These are phyloP conservation scores for Parambassis ranga DNA, from an alignment of 2,797 vertebrate genomes.

Conservation along the genomic window DNA sequence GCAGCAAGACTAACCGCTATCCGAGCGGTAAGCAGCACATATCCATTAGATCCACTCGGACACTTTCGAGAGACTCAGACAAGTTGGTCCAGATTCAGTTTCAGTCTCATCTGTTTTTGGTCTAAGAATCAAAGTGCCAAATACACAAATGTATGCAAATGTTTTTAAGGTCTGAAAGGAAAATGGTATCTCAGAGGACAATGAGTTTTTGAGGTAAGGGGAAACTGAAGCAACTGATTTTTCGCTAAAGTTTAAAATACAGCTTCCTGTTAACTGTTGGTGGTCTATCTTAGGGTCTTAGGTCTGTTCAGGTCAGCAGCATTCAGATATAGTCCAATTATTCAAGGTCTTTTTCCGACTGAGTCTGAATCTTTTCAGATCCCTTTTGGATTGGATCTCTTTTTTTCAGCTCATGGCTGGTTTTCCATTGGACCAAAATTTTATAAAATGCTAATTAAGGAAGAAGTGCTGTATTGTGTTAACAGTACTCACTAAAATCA, in stretches of 20 bases:
- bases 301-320: slow-evolving; percentile 3
- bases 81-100: too few relatives aligned
- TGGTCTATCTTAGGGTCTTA: slow-evolving; percentile 2
- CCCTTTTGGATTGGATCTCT: background rate
- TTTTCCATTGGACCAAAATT: background rate
- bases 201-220: background rate
- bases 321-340: slow-evolving; percentile 5
- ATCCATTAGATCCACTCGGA: too few relatives aligned
- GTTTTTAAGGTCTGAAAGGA: background rate
- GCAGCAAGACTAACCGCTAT: too few relatives aligned
- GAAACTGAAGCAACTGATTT: background rate
- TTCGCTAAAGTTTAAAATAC: too few relatives aligned
- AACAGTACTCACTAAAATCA: background rate
- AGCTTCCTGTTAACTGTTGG: background rate
- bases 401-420: background rate
- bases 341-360: background rate
- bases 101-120: too few relatives aligned
- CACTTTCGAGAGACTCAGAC: too few relatives aligned
- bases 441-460: background rate
- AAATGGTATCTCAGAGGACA: background rate
- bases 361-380: background rate
- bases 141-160: background rate
- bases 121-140: too few relatives aligned
- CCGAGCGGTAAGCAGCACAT: too few relatives aligned
- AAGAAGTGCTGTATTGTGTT: background rate